A percentile compares a stretch with the other conserved stretches of the same genome.
phyloP scores from a whole-genome alignment of 2,113 vertebrate species.

The Callopanchax toddi region DNA sequence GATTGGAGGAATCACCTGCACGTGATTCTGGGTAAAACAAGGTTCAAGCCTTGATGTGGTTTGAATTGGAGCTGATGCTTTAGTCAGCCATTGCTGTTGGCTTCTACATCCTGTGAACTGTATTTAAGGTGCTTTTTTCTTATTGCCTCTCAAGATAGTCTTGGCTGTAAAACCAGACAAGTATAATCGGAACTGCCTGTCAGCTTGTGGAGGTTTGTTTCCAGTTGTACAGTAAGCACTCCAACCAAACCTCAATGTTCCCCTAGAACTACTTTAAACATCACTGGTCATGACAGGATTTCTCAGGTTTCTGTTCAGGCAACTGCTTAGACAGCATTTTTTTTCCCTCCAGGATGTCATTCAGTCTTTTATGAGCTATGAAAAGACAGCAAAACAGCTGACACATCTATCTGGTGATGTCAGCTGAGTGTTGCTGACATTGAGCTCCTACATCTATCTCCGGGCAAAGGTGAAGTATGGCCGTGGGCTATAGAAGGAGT shows the following conservation, averaged over 20 bases:
- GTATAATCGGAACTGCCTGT: conserved; percentile 49
- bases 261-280: conserved; percentile 23
- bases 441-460: conserved; percentile 56
- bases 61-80: conserved; percentile 26
- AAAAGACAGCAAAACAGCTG: conserved; percentile 57
- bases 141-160: conserved; percentile 27
- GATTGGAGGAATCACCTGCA: conserved; percentile 34
- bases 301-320: conserved; percentile 18
- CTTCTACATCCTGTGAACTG: conserved; percentile 9
- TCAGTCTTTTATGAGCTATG: conserved; percentile 45
- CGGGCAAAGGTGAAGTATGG: conserved; percentile 62
- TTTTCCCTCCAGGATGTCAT: conserved; percentile 40
- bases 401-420: conserved; percentile 50
- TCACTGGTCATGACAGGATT: conserved; percentile 17
- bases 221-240: conserved; percentile 25
- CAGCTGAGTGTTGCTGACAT: conserved; percentile 60
- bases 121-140: conserved; percentile 44
- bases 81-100: conserved; percentile 53
- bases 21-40: conserved; percentile 17
- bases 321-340: conserved; percentile 51
- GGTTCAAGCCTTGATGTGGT: conserved; percentile 28
- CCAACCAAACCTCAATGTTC: conserved; percentile 30
- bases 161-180: conserved; percentile 57
- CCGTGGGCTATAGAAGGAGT: conserved; percentile 21
- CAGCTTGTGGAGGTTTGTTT: conserved; percentile 41